Conservation (phyloP, 1,140 invertebrate species). For the Anoplolepis gracilipes region DNA sequence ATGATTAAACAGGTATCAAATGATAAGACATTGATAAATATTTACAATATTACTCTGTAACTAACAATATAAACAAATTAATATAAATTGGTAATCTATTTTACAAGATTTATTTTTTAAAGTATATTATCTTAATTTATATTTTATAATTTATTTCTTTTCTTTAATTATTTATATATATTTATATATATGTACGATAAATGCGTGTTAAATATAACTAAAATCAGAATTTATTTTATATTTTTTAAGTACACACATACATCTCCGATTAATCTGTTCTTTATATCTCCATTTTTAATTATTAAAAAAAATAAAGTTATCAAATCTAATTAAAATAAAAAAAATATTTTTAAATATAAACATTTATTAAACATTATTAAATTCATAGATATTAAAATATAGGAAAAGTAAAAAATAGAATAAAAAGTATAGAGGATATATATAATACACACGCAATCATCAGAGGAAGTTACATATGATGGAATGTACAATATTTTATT, state of each 20-base stretch:
- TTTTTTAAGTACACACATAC: no score
- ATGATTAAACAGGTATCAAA: background rate
- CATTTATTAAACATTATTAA: conserved; percentile 1
- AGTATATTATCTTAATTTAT: no score
- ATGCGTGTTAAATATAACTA: no score
- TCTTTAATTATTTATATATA: no score
- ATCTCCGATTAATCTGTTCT: no score
- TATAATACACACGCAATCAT: conserved; percentile 4
- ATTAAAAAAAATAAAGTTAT: background rate
- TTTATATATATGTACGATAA: no score
- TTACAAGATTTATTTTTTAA: no score
- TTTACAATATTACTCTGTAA: conserved; percentile 17
- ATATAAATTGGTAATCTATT: no score
- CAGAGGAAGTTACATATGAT: background rate
- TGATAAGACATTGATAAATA: conserved; percentile 69
- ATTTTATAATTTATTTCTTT: no score
- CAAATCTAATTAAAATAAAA: background rate
- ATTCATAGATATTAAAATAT: background rate
- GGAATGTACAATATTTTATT: background rate
- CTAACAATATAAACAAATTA: no score
- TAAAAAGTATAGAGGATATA: background rate
- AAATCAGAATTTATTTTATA: no score
- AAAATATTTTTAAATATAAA: background rate
- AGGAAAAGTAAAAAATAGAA: background rate
- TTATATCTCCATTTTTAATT: no score